These are phyloP conservation scores for Apostichopus parvimensis DNA, from an alignment of 35 echinoderm and acorn worm genomes.

Conservation along the genomic window DNA sequence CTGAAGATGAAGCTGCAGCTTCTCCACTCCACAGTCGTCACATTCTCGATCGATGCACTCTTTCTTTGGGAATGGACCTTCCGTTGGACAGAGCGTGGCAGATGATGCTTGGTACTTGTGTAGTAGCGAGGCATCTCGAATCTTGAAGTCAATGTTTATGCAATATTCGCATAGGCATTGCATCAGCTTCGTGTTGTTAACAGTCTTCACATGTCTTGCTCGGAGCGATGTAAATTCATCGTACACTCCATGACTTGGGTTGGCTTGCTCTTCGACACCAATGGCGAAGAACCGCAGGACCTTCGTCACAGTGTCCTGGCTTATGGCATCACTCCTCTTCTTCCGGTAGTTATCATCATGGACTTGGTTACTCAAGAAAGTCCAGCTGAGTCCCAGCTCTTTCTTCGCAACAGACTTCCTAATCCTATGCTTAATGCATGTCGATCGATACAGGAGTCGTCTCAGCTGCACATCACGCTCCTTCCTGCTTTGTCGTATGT, in stretches of 20 bases:
- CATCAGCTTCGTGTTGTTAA: not conserved
- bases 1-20: not conserved
- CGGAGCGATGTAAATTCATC: conserved; percentile 22
- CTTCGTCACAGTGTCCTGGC: not conserved
- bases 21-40: not conserved
- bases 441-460: conserved; percentile 8
- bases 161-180: conserved; percentile 27
- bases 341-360: conserved; percentile 1
- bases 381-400: too few species aligned
- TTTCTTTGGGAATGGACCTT: not conserved
- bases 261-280: conserved; percentile 24
- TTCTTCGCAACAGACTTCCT: not conserved
- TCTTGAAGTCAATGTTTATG: conserved; percentile 11
- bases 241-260: conserved; percentile 47
- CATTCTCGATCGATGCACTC: conserved; percentile 3
- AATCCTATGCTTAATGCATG: not conserved
- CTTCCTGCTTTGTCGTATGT: not conserved
- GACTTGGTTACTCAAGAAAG: too few species aligned
- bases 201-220: conserved; percentile 37
- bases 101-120: not conserved
- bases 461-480: conserved; percentile 2
- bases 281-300: conserved; percentile 17
- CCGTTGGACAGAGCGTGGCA: conserved; percentile 4
- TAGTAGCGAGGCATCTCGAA: not conserved
- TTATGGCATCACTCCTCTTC: conserved; percentile 22